These are phyloP conservation scores for Stichopus horrens DNA, from an alignment of 53 echinoderm and acorn worm species.

Conservation along the genomic window DNA sequence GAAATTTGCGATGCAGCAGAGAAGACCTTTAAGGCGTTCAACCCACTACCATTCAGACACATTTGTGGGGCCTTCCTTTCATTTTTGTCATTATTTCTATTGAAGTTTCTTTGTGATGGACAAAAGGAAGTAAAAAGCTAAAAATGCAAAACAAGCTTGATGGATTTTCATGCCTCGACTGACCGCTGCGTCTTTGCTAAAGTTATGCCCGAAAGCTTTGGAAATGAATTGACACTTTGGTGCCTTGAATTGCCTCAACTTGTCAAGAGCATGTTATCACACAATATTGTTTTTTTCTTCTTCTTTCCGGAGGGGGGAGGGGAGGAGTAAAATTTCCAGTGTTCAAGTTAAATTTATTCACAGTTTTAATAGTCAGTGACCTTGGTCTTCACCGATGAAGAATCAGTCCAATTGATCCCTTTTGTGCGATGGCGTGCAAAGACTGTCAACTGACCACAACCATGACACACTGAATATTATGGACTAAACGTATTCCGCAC, in stretches of 20 bases:
- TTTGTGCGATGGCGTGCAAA: too few relatives aligned
- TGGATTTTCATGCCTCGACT: slow-evolving; percentile 3
- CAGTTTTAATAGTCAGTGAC: slow-evolving; percentile 6
- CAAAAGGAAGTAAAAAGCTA: neutral
- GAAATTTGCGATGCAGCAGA: too few relatives aligned
- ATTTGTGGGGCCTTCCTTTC: neutral
- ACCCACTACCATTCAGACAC: neutral
- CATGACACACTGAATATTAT: too few relatives aligned
- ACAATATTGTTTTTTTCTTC: neutral
- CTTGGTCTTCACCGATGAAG: neutral
- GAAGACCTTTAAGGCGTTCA: too few relatives aligned
- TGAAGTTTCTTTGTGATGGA: neutral
- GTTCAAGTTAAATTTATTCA: neutral
- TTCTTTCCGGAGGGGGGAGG: too few relatives aligned
- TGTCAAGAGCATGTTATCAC: slow-evolving; percentile 14
- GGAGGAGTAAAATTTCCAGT: neutral
- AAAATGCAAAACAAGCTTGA: neutral
- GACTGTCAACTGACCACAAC: too few relatives aligned
- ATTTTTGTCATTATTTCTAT: neutral
- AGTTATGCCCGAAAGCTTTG: neutral
- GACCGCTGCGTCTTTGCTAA: neutral
- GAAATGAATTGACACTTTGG: neutral
- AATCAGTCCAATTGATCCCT: too few relatives aligned
- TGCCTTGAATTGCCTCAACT: neutral
- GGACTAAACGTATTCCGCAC: too few relatives aligned